Evolutionary conservation across 2,888 invertebrate genomes (phyloP).

Genomic region (Harpagoxenus sublaevis): DNA sequence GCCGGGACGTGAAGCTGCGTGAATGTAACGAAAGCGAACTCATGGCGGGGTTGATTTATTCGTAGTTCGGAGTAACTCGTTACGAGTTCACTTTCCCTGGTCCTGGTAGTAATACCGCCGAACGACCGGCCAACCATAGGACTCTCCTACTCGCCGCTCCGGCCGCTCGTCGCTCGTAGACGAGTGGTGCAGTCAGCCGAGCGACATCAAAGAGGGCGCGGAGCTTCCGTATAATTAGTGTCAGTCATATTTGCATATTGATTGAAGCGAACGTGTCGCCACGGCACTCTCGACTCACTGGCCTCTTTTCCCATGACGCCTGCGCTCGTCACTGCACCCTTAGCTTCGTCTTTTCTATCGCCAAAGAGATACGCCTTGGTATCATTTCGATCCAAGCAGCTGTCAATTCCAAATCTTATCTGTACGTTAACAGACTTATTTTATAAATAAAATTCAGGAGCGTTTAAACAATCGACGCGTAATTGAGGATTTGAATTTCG

Average conservation of each 20-base stretch:
- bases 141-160: conserved; percentile 67
- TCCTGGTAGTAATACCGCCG: conserved; percentile 64
- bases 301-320: conserved; percentile 77
- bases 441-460: not conserved
- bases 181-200: conserved; percentile 76
- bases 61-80: conserved; percentile 74
- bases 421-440: not conserved
- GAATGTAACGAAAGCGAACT: conserved; percentile 76
- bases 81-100: conserved; percentile 74
- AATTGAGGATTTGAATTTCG: not conserved
- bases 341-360: conserved; percentile 35
- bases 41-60: conserved; percentile 73
- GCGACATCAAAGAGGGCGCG: conserved; percentile 84
- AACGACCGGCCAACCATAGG: conserved; percentile 73
- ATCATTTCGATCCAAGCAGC: not conserved
- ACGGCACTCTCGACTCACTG: conserved; percentile 80
- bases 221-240: conserved; percentile 86
- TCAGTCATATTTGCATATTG: conserved; percentile 86
- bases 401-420: not conserved
- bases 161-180: conserved; percentile 58
- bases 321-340: conserved; percentile 59
- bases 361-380: not conserved
- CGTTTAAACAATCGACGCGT: not conserved
- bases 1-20: conserved; percentile 49
- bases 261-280: conserved; percentile 83